Evolutionary conservation across 2,797 vertebrate species (phyloP), one percentile per base, ranked within the genome.

Genomic region (Ctenopoma kingsleyae): DNA sequence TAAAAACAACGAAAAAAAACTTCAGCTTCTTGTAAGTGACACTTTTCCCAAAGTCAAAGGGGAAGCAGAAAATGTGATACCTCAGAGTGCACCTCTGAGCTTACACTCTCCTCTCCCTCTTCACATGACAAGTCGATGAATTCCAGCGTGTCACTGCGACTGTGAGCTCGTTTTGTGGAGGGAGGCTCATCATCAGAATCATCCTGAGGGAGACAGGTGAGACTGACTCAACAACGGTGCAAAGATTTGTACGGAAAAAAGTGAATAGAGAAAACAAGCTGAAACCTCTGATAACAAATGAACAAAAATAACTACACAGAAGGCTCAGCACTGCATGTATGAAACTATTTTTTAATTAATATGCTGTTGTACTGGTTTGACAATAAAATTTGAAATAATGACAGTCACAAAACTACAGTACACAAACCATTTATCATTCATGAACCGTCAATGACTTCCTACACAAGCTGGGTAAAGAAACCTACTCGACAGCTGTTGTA

Each of bases 51-150:
- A 44, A 53, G 43, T 49, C 48, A 47, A 4, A 38, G 16, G 9
- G 52, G 8, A 11, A 54, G 62, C 10, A 20, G 20, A 57, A 15
- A 46, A 51, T 11, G 12, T 7, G 27, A 56, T 74, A 85, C 77
- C 84, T 90, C 87, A 0, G 69, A 53, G 67, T 89, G 80, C 41
- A 85, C 95, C 49, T 94, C 89, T 2, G 97, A 96, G 60, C 93
- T 94, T 2, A 93, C 92, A 0, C 95, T 95, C 66, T 96, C 95
- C 58, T 97, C 95, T 70, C 94, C 94, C 64, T 98, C 96, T 68
- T 98, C 97, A 69, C 96, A 97, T 0, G 96, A 98, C 6, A 94
- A 87, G 9, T 98, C 96, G 2, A 94, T 76, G 38, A 75, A 90
- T 6, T 92, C 93, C 25, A 87, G 16, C 17, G 87, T 74, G 2